A percentile compares a stretch with the other conserved stretches of the same genome.
Evolutionary conservation across 2,113 vertebrate genomes (phyloP).

Genomic region (Petromus typicus): DNA sequence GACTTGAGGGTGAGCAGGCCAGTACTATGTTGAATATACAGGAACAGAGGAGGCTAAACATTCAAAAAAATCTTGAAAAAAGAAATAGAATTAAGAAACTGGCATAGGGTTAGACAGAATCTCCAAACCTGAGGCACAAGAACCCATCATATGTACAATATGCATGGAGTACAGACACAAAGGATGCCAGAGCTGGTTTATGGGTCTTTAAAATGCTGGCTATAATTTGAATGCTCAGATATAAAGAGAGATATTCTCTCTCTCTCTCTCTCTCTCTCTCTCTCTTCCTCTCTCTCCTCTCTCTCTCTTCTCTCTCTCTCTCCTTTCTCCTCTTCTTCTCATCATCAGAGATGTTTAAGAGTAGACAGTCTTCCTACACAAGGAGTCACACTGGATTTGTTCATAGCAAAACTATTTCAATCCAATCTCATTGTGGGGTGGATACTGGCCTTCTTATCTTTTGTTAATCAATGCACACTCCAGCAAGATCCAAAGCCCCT

Average conservation of each 20-base stretch:
- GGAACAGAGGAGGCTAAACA: neutral
- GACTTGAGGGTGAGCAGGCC: neutral
- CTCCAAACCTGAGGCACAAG: slow-evolving; percentile 37
- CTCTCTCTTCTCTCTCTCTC: neutral
- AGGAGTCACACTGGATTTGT: neutral
- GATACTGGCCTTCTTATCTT: neutral
- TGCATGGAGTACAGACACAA: neutral
- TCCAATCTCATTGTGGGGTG: neutral
- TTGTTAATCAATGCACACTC: neutral
- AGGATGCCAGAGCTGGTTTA: slow-evolving; percentile 41
- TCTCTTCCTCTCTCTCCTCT: no score
- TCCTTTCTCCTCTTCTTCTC: neutral
- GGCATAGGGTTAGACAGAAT: neutral
- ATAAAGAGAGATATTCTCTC: neutral
- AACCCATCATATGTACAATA: slow-evolving; percentile 49
- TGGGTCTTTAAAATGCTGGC: slow-evolving; percentile 35
- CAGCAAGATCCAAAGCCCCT: neutral
- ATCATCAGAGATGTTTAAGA: neutral
- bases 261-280: neutral
- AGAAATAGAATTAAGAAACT: neutral
- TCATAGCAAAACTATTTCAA: neutral
- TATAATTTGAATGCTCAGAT: neutral
- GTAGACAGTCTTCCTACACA: neutral
- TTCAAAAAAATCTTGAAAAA: slow-evolving; percentile 28
- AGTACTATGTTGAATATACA: neutral